Evolutionary conservation across 2,113 vertebrate species (phyloP).

Genomic region (Quiscalus mexicanus): DNA sequence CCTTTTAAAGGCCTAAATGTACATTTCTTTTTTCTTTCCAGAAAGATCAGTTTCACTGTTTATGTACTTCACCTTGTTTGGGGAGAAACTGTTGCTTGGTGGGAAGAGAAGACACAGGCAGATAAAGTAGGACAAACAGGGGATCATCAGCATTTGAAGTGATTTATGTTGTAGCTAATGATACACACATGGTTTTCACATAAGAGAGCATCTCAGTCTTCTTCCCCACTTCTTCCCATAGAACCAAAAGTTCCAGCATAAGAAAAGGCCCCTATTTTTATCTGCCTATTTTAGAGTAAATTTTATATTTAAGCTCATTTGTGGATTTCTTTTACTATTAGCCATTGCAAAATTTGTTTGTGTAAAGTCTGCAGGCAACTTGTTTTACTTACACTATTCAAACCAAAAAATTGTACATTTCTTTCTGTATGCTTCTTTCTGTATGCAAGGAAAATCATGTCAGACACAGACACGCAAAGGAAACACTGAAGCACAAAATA

Average conservation of each 20-base stretch:
- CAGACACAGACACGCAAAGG: slow-evolving; percentile 34
- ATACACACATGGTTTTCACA: not conserved
- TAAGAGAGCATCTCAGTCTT: not conserved
- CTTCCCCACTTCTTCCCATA: not conserved
- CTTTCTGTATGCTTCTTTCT: not conserved
- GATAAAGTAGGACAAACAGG: not conserved
- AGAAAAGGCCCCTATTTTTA: not conserved
- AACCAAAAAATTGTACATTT: not conserved
- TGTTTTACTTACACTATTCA: not conserved
- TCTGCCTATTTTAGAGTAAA: not conserved
- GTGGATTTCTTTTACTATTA: not conserved
- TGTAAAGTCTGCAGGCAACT: not conserved
- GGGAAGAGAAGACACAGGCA: not conserved
- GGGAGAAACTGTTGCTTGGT: not conserved
- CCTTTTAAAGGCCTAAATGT: not conserved
- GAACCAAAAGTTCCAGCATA: not conserved
- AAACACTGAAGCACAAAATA: slow-evolving; percentile 54
- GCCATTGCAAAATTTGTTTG: not conserved
- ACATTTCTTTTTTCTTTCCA: not conserved
- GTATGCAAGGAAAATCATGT: slow-evolving; percentile 35
- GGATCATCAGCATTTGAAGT: not conserved
- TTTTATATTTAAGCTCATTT: not conserved
- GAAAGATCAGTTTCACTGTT: not conserved
- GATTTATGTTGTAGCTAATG: not conserved
- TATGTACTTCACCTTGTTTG: not conserved